Evolutionary conservation across 2,113 vertebrate genomes (phyloP).

Genomic region (Anhinga rufa): DNA sequence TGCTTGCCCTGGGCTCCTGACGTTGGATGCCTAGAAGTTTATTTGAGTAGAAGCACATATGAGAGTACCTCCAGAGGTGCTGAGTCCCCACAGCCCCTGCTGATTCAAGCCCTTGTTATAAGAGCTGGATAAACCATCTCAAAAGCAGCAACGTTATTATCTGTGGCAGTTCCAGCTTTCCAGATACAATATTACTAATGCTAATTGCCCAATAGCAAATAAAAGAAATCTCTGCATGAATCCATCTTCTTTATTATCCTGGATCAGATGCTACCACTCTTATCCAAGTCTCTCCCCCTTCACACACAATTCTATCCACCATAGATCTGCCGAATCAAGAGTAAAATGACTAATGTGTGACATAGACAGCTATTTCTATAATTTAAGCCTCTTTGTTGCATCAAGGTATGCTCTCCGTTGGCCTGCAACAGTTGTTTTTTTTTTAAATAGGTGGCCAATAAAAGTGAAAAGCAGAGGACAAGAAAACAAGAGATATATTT

Average conservation of each 20-base stretch:
- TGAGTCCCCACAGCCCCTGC: neutral
- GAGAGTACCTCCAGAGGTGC: neutral
- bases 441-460: neutral
- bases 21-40: accelerated
- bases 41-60: neutral
- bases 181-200: neutral
- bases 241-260: slow-evolving; percentile 11
- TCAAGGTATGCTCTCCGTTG: neutral
- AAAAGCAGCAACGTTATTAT: neutral
- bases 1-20: neutral
- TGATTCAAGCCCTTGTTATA: neutral
- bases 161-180: neutral
- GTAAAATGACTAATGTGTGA: slow-evolving; percentile 61
- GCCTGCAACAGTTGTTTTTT: neutral
- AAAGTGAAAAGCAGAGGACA: neutral
- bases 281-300: slow-evolving; percentile 10
- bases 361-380: slow-evolving; percentile 16
- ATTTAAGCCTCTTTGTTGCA: slow-evolving; percentile 56
- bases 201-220: slow-evolving; percentile 44
- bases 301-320: slow-evolving; percentile 44
- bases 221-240: neutral
- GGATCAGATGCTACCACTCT: slow-evolving; percentile 4
- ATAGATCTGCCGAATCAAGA: slow-evolving; percentile 59
- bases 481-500: neutral
- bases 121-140: neutral